Conservation (phyloP, 1,140 invertebrate species). For the Drosophila erecta region DNA sequence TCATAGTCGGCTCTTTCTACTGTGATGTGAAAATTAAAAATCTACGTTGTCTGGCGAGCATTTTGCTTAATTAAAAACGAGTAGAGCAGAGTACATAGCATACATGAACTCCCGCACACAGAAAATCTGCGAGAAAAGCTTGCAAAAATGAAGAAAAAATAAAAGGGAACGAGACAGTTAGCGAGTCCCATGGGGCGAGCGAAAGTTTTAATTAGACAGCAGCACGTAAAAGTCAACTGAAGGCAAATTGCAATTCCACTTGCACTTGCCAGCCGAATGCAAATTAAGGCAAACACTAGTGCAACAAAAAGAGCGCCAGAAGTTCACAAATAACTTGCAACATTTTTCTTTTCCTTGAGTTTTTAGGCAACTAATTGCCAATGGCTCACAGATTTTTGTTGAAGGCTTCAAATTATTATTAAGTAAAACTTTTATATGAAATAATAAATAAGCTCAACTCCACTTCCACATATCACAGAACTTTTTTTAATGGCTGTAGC, state of each 20-base stretch:
- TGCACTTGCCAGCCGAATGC: slow-evolving; percentile 55
- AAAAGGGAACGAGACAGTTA: slow-evolving; percentile 25
- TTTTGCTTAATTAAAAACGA: slow-evolving; percentile 83
- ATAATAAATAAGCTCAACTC: no score
- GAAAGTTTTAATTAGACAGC: slow-evolving; percentile 82
- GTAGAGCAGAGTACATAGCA: slow-evolving; percentile 54
- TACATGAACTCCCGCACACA: slow-evolving; percentile 25
- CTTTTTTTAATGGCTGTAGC: not conserved
- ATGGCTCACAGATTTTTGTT: slow-evolving; percentile 4
- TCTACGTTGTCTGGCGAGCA: slow-evolving; percentile 65
- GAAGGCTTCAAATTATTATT: not conserved
- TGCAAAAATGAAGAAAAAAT: slow-evolving; percentile 1
- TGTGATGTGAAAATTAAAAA: slow-evolving; percentile 62
- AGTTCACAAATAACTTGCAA: slow-evolving; percentile 27
- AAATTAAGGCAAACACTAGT: slow-evolving; percentile 65
- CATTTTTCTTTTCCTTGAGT: slow-evolving; percentile 22
- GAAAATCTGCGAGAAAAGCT: slow-evolving; percentile 14
- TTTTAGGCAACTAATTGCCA: slow-evolving; percentile 35
- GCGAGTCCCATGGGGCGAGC: slow-evolving; percentile 27
- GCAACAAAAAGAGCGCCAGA: slow-evolving; percentile 22
- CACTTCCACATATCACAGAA: no score
- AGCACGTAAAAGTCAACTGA: slow-evolving; percentile 71
- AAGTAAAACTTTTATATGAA: no score
- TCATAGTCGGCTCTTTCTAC: slow-evolving; percentile 12
- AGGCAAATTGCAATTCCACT: slow-evolving; percentile 75